phyloP scores from a whole-genome alignment of 2,113 vertebrate species.

The Electrona antarctica region DNA sequence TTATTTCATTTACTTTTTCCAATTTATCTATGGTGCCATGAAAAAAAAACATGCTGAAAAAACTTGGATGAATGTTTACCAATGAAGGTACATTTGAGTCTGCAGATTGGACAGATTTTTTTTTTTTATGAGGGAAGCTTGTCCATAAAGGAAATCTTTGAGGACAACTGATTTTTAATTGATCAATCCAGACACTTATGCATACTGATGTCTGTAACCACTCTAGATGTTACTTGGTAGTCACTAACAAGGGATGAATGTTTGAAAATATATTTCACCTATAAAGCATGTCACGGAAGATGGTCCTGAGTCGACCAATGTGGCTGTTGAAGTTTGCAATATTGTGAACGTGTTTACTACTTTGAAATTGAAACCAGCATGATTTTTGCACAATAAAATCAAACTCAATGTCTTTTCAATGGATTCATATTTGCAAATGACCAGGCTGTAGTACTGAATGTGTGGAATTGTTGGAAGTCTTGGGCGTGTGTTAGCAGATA shows the following conservation, averaged over 20 bases:
- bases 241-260: neutral
- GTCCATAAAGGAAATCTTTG: conserved; percentile 3
- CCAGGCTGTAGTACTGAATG: too few relatives aligned
- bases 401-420: too few relatives aligned
- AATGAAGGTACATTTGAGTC: neutral
- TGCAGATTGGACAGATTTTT: conserved; percentile 4
- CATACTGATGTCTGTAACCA: conserved; percentile 5
- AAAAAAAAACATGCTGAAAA: conserved; percentile 31
- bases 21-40: conserved; percentile 41
- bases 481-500: too few relatives aligned
- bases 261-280: conserved; percentile 19
- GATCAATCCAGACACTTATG: neutral
- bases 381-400: conserved; percentile 80
- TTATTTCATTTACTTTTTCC: neutral
- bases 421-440: too few relatives aligned
- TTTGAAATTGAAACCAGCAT: conserved; percentile 68
- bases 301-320: conserved; percentile 33
- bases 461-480: too few relatives aligned
- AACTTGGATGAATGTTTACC: conserved; percentile 52
- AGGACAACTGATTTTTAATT: conserved; percentile 10
- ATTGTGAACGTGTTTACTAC: conserved; percentile 40
- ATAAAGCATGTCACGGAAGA: conserved; percentile 13
- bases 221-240: neutral
- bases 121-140: conserved; percentile 39
- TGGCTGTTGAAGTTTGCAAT: conserved; percentile 51